Evolutionary conservation across 2,888 invertebrate genomes (phyloP), one percentile per base, ranked within the genome.

Genomic region (Epirrita christyi): DNA sequence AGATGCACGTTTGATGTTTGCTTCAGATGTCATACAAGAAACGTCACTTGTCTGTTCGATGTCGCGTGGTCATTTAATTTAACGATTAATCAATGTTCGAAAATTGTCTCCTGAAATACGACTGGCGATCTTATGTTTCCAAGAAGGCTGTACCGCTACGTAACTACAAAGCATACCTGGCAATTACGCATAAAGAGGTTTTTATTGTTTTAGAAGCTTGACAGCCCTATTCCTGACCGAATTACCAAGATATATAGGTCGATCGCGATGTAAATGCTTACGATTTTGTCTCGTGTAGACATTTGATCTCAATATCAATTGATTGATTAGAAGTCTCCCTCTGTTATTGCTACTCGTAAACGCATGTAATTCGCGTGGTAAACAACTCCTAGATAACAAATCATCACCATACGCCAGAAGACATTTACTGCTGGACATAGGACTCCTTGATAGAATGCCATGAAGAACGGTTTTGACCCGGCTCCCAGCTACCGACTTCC

Each of bases 261-360:
- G 52, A 61, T 52, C 50, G 51, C 58, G 63, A 69, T 52, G 32
- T 52, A 48, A 55, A 48, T 51, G 45, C 66, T 69, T 68, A 68
- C 69, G 63, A 68, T 61, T 52, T 54, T 64, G 66, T 63, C 61
- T 58, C 58, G 58, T 63, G 60, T 54, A 61, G 63, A 63, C 67
- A 62, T 66, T 64, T 68, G 66, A 66, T 61, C 67, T 59, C 57
- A 65, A 58, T 65, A 64, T 62, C 60, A 42, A 51, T 42, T 63
- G 46, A 56, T 63, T 62, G 63, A 66, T 68, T 63, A 62, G 58
- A 62, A 54, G 57, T 61, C 64, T 49, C 55, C 59, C 46, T 41
- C 36, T 44, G 45, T 11, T 55, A 38, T 59, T 54, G 50, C 52
- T 47, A 56, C 7, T 8, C 36, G 40, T 15, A 46, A 48, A 41